Percentiles rank a stretch among this genome's conserved stretches.
Conservation (phyloP, 2,888 invertebrate species). For the Stenichneumon culpator region DNA sequence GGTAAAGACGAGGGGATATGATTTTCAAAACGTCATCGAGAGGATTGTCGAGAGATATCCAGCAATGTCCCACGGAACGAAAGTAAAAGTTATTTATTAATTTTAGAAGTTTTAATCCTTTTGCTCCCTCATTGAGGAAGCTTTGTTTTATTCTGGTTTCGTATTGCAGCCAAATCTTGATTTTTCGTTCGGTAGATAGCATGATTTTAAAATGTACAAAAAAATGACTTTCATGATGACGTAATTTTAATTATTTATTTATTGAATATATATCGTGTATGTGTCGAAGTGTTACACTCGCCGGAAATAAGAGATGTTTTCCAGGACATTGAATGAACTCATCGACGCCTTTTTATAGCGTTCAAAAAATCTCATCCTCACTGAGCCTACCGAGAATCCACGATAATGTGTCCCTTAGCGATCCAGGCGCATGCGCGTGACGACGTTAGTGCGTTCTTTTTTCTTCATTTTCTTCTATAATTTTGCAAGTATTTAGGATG, state of each 20-base stretch:
- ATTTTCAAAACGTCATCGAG: not conserved
- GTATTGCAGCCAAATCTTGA: not conserved
- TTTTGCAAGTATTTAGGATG: constrained; percentile 24
- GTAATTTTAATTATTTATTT: not conserved
- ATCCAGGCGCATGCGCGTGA: constrained; percentile 33
- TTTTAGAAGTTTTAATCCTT: not conserved
- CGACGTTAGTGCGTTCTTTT: constrained; percentile 31
- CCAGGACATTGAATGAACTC: not conserved
- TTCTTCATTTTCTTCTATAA: constrained; percentile 19
- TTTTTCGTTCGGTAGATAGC: not conserved
- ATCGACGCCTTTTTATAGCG: not conserved
- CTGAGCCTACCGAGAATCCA: not conserved
- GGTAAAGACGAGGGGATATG: not conserved
- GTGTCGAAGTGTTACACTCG: not conserved
- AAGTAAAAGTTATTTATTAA: not conserved
- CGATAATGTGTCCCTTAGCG: not conserved
- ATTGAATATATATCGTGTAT: not conserved
- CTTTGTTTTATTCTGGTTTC: not conserved
- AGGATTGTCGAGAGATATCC: not conserved
- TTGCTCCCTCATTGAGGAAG: too few relatives aligned
- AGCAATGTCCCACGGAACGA: not conserved
- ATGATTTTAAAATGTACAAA: not conserved
- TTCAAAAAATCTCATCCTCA: not conserved
- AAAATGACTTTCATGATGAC: not conserved
- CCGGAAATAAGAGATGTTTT: not conserved